These are phyloP conservation scores for Oreochromis niloticus DNA, from an alignment of 2,113 vertebrate species.

Conservation along the genomic window DNA sequence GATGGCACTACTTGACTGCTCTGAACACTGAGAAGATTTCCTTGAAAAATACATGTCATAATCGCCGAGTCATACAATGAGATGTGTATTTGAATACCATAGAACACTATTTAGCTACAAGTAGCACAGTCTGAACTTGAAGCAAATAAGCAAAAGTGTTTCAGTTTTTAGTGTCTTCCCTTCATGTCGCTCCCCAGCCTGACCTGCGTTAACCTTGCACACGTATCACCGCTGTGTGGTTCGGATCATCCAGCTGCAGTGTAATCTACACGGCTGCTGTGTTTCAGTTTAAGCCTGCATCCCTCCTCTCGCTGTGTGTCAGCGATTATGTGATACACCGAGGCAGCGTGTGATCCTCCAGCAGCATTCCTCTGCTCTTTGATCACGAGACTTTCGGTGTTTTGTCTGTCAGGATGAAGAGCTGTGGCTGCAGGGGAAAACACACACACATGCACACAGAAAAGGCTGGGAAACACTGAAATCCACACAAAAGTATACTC, in stretches of 20 bases:
- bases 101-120: not conserved
- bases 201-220: not conserved
- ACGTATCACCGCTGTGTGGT: not conserved
- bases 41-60: not conserved
- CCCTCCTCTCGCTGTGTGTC: not conserved
- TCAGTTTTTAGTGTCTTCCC: not conserved
- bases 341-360: not conserved
- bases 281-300: not conserved
- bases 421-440: not conserved
- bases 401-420: constrained; percentile 49
- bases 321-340: constrained; percentile 41
- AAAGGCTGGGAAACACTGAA: not conserved
- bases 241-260: not conserved
- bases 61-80: not conserved
- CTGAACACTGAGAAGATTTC: not conserved
- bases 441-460: not conserved
- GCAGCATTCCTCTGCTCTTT: constrained; percentile 36
- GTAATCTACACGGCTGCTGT: not conserved
- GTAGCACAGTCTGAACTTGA: not conserved
- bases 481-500: not conserved
- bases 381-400: constrained; percentile 21
- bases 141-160: not conserved
- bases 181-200: not conserved
- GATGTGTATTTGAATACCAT: not conserved
- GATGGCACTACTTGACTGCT: not conserved